A percentile compares a stretch with the other conserved stretches of the same genome.
Conservation (phyloP, 2,888 invertebrate species). For the Serrognathus titanus region DNA sequence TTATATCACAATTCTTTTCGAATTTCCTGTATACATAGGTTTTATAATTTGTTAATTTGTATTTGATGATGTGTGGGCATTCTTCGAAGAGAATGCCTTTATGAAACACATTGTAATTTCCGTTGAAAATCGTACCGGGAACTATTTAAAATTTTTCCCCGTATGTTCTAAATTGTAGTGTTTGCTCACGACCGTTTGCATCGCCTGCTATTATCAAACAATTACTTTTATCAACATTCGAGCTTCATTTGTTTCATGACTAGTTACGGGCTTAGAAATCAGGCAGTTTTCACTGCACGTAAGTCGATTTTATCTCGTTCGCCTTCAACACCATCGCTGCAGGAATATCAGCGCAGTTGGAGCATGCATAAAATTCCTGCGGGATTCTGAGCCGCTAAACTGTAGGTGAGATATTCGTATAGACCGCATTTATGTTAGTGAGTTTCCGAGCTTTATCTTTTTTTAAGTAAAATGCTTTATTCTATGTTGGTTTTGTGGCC, state of each 20-base stretch:
- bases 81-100: too few species aligned
- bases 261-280: slow-evolving; percentile 11
- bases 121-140: too few species aligned
- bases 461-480: too few species aligned
- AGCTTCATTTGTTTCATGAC: slow-evolving; percentile 38
- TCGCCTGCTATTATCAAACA: slow-evolving; percentile 47
- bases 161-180: slow-evolving; percentile 40
- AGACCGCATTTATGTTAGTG: slow-evolving; percentile 8
- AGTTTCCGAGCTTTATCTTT: background rate
- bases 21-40: too few species aligned
- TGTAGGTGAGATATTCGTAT: slow-evolving; percentile 15
- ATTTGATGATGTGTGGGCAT: too few species aligned
- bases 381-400: background rate
- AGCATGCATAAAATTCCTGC: background rate
- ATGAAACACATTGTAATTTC: too few species aligned
- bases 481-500: too few species aligned
- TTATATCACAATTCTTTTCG: too few species aligned
- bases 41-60: too few species aligned
- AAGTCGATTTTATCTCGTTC: background rate
- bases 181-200: slow-evolving; percentile 45
- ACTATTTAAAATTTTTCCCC: too few species aligned
- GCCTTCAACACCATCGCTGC: background rate
- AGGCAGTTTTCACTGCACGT: slow-evolving; percentile 8
- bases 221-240: slow-evolving; percentile 49
- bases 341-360: too few species aligned